Conservation (phyloP, 1,140 invertebrate species). For the Drosophila parabipectinata region DNA sequence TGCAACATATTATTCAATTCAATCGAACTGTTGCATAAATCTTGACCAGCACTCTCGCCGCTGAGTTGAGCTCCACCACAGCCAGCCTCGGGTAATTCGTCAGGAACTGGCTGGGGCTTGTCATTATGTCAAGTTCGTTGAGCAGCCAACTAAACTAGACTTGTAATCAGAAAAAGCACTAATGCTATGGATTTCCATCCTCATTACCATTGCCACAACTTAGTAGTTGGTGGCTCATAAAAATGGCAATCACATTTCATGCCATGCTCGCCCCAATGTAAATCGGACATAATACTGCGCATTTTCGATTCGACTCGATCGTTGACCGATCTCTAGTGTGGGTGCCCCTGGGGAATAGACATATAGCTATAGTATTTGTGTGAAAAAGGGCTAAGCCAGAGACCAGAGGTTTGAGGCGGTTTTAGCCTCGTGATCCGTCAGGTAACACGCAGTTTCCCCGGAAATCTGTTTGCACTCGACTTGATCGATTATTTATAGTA, state of each 20-base stretch:
- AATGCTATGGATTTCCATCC: not conserved
- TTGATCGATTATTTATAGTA: conserved; percentile 22
- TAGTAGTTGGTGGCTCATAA: conserved; percentile 52
- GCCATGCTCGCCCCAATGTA: conserved; percentile 47
- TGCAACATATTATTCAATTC: conserved; percentile 42
- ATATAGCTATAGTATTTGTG: not conserved
- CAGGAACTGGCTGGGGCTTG: conserved; percentile 20
- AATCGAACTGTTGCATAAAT: conserved; percentile 44
- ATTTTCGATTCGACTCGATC: conserved; percentile 46
- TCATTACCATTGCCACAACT: conserved; percentile 20
- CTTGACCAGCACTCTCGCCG: conserved; percentile 14
- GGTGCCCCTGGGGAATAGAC: not conserved
- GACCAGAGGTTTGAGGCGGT: not conserved
- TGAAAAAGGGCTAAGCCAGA: conserved; percentile 17
- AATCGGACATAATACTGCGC: conserved; percentile 50
- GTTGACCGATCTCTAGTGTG: conserved; percentile 25
- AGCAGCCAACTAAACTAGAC: conserved; percentile 59
- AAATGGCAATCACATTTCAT: conserved; percentile 73
- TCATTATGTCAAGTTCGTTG: conserved; percentile 62
- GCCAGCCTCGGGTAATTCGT: conserved; percentile 12
- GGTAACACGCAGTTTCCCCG: conserved; percentile 53
- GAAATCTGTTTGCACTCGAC: conserved; percentile 29
- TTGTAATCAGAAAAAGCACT: conserved; percentile 47
- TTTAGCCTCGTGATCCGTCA: conserved; percentile 21
- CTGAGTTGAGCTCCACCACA: conserved; percentile 5